Base-by-base conservation (phyloP, 2,888 invertebrate genomes). In the Lysandra coridon region DNA sequence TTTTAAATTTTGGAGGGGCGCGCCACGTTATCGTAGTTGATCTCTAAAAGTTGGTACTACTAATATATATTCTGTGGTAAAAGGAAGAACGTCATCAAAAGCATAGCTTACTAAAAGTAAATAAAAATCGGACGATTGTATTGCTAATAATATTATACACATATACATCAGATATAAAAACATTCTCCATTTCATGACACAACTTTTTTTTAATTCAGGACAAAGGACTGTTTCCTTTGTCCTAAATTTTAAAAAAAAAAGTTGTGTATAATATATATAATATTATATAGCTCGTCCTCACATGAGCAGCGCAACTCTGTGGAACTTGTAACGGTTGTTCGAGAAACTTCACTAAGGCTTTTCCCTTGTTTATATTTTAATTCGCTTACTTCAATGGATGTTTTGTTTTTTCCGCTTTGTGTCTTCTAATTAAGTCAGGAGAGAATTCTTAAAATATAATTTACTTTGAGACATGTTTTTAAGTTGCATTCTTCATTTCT, bases 291-390 rank as follows among this genome's bases (percentile, higher is more conserved):
- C 5, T 30, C 64, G 64, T 30, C 64, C 64, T 30, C 64, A 30
- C 12, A 64, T 12, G 64, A 64, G 64, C 30, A 10, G n/a, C 23
- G 64, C 62, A 62, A 64, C 30, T 69, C 33, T 17, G 33, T 4
- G 33, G 1, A 33, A 69, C 69, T 69, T 69, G 69, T 64, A 14
- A 69, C 69, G 69, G 69, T 69, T 69, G 69, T 69, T 69, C 33
- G 7, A 30, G 69, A 37, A 69, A 69, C 69, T 69, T 69, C 69
- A 2, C 10, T n/a, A 4, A 5, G 57, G 57, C 49, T 49, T 57
- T 30, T 64, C 30, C 64, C 64, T 30, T 30, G 30, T 33, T 64
- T 4, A 30, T 30, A 30, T 30, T 64, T 12, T 64, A 64, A 64
- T 64, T 64, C 30, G 64, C 64, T 64, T 62, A 62, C 64, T 30